Conservation (phyloP, 1,140 invertebrate genomes). For the Bombus fervidus region DNA sequence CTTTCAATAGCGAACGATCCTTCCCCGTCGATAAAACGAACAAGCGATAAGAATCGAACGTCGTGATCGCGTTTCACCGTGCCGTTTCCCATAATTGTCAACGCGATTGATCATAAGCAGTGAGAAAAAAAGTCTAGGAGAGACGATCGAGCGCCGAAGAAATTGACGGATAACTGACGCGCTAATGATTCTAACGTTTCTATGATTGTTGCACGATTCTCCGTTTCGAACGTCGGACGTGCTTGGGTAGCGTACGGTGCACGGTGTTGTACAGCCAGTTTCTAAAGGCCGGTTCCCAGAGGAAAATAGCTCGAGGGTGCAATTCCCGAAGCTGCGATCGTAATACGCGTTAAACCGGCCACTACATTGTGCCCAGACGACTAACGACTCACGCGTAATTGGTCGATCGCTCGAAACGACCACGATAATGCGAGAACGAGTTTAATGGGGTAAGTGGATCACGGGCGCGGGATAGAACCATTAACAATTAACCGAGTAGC, state of each 20-base stretch:
- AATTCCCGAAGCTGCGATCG: slow-evolving; percentile 42
- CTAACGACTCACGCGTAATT: slow-evolving; percentile 62
- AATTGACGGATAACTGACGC: slow-evolving; percentile 37
- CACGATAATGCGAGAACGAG: slow-evolving; percentile 60
- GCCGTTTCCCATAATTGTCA: slow-evolving; percentile 45
- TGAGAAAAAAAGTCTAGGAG: background rate
- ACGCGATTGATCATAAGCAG: slow-evolving; percentile 42
- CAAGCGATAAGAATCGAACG: background rate
- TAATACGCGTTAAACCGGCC: slow-evolving; percentile 20
- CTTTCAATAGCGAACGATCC: background rate
- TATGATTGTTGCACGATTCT: slow-evolving; percentile 18
- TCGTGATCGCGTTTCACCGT: background rate
- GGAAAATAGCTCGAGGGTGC: slow-evolving; percentile 43
- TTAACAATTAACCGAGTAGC: slow-evolving; percentile 65
- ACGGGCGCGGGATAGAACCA: slow-evolving; percentile 55
- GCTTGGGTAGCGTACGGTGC: background rate
- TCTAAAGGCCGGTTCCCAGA: background rate
- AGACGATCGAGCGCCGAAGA: background rate
- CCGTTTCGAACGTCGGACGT: background rate
- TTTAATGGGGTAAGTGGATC: slow-evolving; percentile 73
- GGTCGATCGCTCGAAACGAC: slow-evolving; percentile 33
- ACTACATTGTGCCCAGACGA: slow-evolving; percentile 27
- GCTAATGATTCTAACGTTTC: slow-evolving; percentile 28
- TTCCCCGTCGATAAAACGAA: background rate
- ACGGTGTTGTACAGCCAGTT: background rate